Evolutionary conservation across 2,113 vertebrate genomes (phyloP).

Genomic region (Neomonachus schauinslandi): DNA sequence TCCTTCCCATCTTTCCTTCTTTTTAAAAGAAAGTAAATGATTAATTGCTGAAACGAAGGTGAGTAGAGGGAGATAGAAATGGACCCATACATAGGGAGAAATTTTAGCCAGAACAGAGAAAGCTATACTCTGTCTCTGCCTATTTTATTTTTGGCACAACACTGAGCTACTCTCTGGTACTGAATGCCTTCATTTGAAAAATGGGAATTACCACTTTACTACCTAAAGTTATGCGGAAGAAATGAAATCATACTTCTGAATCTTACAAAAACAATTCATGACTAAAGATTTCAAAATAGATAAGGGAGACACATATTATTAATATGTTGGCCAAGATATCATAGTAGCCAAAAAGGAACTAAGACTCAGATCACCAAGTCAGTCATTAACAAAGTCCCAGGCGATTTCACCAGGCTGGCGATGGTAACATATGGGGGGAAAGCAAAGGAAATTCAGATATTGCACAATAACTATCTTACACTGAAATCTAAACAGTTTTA

Average conservation of each 20-base stretch:
- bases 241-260: neutral
- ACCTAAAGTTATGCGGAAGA: neutral
- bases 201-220: neutral
- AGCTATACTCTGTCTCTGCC: neutral
- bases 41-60: neutral
- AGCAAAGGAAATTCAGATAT: neutral
- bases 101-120: neutral
- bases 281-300: neutral
- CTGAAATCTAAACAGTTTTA: neutral
- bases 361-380: neutral
- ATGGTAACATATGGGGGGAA: neutral
- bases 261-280: neutral
- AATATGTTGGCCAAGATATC: neutral
- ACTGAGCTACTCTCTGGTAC: neutral
- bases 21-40: neutral
- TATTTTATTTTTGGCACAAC: neutral
- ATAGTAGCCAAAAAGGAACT: neutral
- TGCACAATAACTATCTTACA: neutral
- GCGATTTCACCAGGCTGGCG: neutral
- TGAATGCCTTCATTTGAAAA: neutral
- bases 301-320: neutral
- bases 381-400: neutral
- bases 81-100: neutral
- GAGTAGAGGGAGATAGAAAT: neutral
- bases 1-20: neutral